These are phyloP conservation scores for Cavia aperea DNA, from an alignment of 2,113 vertebrate genomes.

Conservation along the genomic window DNA sequence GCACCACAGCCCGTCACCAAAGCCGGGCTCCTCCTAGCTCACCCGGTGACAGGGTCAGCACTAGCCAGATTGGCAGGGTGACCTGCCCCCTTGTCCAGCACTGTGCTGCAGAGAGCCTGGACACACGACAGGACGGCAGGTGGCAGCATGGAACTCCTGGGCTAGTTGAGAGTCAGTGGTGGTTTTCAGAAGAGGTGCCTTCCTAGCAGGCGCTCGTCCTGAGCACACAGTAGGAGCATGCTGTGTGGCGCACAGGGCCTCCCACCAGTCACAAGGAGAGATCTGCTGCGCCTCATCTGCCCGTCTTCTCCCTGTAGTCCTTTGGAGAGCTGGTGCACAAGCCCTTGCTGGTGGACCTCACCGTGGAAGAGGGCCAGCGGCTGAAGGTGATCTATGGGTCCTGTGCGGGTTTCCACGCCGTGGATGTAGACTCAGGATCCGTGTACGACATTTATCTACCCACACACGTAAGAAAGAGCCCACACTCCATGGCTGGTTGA, in stretches of 20 bases:
- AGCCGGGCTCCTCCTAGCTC: neutral
- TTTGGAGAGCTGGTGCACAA: slow-evolving; percentile 96
- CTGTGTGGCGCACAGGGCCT: neutral
- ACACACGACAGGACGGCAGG: neutral
- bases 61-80: neutral
- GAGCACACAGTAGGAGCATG: neutral
- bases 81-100: neutral
- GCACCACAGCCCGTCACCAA: neutral
- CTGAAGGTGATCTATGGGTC: slow-evolving; percentile 99
- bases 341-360: slow-evolving; percentile 95
- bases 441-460: slow-evolving; percentile 99
- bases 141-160: neutral
- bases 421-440: slow-evolving; percentile 96
- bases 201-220: neutral
- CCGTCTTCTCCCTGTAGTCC: slow-evolving; percentile 78
- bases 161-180: too few species aligned
- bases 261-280: neutral
- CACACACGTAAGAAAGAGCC: slow-evolving; percentile 88
- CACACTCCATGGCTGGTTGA: slow-evolving; percentile 66
- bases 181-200: neutral
- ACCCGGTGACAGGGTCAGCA: neutral
- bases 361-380: slow-evolving; percentile 96
- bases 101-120: neutral
- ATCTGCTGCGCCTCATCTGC: neutral
- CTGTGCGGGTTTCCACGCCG: slow-evolving; percentile 93